These are phyloP conservation scores for Eudasyphora cyanicolor DNA, from an alignment of 2,888 invertebrate species.

Conservation along the genomic window DNA sequence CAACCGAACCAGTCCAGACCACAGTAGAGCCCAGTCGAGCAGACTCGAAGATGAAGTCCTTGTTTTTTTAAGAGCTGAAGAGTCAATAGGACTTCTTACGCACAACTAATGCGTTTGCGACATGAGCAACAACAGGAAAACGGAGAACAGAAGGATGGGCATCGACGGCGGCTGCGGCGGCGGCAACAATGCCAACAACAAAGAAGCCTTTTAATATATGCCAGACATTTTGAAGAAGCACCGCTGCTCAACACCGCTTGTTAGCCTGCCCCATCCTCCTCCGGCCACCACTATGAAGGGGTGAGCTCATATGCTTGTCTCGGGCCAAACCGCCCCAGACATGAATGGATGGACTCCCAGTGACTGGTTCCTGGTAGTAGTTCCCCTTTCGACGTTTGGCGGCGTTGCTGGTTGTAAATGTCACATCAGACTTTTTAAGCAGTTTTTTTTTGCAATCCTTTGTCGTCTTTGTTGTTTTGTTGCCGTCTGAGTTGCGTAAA, in stretches of 20 bases:
- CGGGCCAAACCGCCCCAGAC: neutral
- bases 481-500: neutral
- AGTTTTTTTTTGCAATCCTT: neutral
- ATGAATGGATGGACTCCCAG: neutral
- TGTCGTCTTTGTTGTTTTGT: neutral
- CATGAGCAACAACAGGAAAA: neutral
- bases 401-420: neutral
- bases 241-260: no score
- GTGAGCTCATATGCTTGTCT: neutral
- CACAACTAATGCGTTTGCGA: constrained; percentile 32
- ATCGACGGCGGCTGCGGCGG: neutral
- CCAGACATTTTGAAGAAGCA: constrained; percentile 54
- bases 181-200: constrained; percentile 18
- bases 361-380: no score
- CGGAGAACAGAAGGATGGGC: neutral
- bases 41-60: constrained; percentile 11
- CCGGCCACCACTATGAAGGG: neutral
- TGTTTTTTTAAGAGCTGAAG: constrained; percentile 14
- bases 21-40: no score
- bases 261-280: no score
- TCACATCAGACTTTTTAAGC: constrained; percentile 1
- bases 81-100: constrained; percentile 23
- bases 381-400: neutral
- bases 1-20: no score
- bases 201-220: constrained; percentile 52